Evolutionary conservation across 2,113 vertebrate species (phyloP).

Genomic region (Bubalus kerabau): DNA sequence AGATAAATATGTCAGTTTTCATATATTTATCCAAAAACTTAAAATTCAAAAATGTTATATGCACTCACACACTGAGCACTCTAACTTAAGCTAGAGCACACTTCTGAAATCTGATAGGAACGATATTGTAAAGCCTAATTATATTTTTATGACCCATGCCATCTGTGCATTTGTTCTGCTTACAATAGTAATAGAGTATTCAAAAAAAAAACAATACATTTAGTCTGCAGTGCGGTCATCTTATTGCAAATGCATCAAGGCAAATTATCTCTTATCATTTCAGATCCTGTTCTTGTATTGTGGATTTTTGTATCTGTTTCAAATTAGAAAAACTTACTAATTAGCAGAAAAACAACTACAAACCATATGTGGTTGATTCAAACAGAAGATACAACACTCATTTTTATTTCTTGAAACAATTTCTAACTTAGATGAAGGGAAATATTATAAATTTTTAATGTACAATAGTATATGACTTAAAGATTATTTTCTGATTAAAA

Average conservation of each 20-base stretch:
- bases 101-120: conserved; percentile 48
- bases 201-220: conserved; percentile 8
- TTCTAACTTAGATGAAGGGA: conserved; percentile 32
- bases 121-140: conserved; percentile 51
- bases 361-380: not conserved
- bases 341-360: not conserved
- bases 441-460: not conserved
- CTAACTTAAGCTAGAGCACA: not conserved
- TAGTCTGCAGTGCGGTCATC: not conserved
- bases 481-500: conserved; percentile 22
- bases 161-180: conserved; percentile 65
- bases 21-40: not conserved
- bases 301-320: conserved; percentile 5
- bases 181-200: conserved; percentile 38
- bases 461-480: not conserved
- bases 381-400: not conserved
- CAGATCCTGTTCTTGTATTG: not conserved
- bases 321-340: conserved; percentile 1
- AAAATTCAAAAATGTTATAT: conserved; percentile 15
- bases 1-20: not conserved
- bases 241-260: conserved; percentile 36
- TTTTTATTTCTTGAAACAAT: conserved; percentile 37
- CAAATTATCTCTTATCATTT: conserved; percentile 40
- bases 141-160: conserved; percentile 60
- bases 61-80: not conserved